A percentile compares a stretch with the other conserved stretches of the same genome.
Evolutionary conservation across 2,888 invertebrate species (phyloP).

Genomic region (Aelia acuminata): DNA sequence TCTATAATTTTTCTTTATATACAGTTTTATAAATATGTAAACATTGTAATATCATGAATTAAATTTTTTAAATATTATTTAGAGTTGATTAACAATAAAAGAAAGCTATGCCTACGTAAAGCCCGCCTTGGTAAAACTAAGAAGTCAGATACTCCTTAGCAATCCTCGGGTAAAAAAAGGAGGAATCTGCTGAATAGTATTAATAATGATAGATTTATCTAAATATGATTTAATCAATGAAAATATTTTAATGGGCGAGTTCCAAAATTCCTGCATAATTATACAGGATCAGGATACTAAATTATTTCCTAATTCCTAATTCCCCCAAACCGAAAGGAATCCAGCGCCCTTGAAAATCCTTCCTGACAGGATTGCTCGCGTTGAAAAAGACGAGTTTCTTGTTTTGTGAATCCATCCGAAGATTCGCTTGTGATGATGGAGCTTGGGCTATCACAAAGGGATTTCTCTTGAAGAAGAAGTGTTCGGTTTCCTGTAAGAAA

Average conservation of each 20-base stretch:
- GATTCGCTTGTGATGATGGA: background rate
- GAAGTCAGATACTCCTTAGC: no score
- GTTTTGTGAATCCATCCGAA: no score
- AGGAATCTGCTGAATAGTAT: background rate
- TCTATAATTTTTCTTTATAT: no score
- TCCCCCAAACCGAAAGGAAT: slow-evolving; percentile 37
- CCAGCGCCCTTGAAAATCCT: slow-evolving; percentile 1
- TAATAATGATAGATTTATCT: background rate
- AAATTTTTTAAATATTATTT: no score
- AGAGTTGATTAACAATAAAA: no score
- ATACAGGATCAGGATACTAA: background rate
- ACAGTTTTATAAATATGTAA: no score
- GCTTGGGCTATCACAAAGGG: background rate
- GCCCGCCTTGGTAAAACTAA: no score
- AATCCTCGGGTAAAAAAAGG: no score
- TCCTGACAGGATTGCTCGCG: background rate
- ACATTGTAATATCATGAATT: no score
- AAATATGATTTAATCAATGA: background rate
- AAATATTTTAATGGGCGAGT: background rate
- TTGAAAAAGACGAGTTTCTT: background rate
- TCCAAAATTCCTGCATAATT: slow-evolving; percentile 24
- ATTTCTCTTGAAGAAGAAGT: background rate
- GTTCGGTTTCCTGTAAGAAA: background rate
- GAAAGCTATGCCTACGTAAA: no score
- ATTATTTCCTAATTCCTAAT: slow-evolving; percentile 31